These are phyloP conservation scores for Beris chalybata DNA, from an alignment of 2,888 invertebrate genomes.

Conservation along the genomic window DNA sequence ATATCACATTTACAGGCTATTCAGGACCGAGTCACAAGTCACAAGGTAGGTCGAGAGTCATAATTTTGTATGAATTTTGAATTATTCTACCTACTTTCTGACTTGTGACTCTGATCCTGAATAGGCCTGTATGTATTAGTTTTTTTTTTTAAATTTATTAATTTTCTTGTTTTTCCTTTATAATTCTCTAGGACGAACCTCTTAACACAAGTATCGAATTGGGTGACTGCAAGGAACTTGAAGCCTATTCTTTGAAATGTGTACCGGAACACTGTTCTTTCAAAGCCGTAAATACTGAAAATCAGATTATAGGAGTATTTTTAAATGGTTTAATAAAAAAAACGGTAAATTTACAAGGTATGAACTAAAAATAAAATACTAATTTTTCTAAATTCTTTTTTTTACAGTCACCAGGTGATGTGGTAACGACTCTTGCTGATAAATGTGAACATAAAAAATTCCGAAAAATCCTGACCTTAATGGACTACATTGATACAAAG, in stretches of 20 bases:
- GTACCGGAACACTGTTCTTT: constrained; percentile 61
- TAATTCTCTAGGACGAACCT: constrained; percentile 52
- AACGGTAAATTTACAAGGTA: constrained; percentile 45
- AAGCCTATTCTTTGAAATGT: constrained; percentile 59
- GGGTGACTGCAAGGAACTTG: constrained; percentile 58
- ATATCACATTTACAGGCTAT: too few species aligned
- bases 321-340: constrained; percentile 58
- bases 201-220: constrained; percentile 53
- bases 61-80: too few species aligned
- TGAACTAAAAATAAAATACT: background rate
- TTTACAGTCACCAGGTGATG: constrained; percentile 44
- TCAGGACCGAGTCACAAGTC: too few species aligned
- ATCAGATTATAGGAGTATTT: constrained; percentile 60
- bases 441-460: constrained; percentile 59
- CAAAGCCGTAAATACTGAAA: constrained; percentile 59
- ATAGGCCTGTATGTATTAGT: too few species aligned
- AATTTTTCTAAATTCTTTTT: background rate
- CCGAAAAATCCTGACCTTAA: constrained; percentile 58
- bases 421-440: constrained; percentile 48
- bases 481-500: constrained; percentile 57
- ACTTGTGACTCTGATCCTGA: too few species aligned
- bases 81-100: too few species aligned
- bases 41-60: too few species aligned
- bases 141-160: background rate
- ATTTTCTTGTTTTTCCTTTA: background rate